These are phyloP conservation scores for Eupleurogrammus muticus DNA, from an alignment of 2,797 vertebrate genomes.

Conservation along the genomic window DNA sequence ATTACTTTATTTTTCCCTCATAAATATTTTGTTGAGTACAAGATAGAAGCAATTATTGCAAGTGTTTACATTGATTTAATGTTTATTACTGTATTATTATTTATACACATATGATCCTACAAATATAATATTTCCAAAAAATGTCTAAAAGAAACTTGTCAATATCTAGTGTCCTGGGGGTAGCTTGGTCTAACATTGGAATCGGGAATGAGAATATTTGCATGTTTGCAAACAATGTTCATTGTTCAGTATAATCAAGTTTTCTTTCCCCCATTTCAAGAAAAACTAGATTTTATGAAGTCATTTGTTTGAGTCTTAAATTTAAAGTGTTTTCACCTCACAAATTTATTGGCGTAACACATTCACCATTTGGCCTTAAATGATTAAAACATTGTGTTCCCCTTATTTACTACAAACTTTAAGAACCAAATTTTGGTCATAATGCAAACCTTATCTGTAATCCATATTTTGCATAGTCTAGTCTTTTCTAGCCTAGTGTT, in stretches of 20 bases:
- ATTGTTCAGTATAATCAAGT: no score
- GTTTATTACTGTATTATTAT: neutral
- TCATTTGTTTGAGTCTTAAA: neutral
- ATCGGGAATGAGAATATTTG: neutral
- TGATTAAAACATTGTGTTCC: neutral
- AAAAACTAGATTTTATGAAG: neutral
- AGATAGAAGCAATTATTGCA: neutral
- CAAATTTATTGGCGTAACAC: neutral
- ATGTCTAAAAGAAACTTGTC: neutral
- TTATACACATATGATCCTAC: no score
- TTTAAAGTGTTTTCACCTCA: neutral
- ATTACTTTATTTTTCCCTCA: neutral
- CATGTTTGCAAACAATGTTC: neutral
- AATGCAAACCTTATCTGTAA: neutral
- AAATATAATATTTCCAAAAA: neutral
- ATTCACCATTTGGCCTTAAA: neutral
- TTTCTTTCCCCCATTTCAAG: neutral
- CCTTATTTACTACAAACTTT: no score
- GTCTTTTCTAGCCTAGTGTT: no score
- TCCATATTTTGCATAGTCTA: constrained; percentile 4
- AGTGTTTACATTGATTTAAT: neutral
- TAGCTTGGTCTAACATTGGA: neutral
- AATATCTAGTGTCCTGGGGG: neutral
- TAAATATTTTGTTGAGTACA: neutral
- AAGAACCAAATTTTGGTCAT: no score